Base-by-base conservation (phyloP, 2,888 invertebrate genomes). In the Catocala sponsa region DNA sequence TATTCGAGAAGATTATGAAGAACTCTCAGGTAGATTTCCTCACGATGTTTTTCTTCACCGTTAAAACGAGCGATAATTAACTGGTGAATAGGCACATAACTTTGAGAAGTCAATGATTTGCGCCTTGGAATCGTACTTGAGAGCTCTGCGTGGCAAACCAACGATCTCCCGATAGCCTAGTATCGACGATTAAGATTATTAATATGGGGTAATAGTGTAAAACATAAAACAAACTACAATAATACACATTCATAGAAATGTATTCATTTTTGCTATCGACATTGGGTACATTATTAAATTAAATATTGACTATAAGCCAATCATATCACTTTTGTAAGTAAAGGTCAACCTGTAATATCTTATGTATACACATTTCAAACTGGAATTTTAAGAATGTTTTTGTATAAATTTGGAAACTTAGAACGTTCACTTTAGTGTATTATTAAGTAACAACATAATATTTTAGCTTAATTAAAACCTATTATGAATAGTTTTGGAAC, bases 181-280 rank as follows among this genome's bases (percentile, higher is more conserved):
- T n/a, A 25, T 25, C 25, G 25, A 25, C 2, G 25, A 25, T 25
- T 25, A 15, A 15, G 15, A 15, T 15, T 15, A 15, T 15, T 15
- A 25, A 25, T 25, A 4, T 25, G 1, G 25, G 25, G 2, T 25
- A 48, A 49, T 25, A 11, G 12, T 32, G 25, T 48, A 7, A 10
- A 13, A 10, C 1, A 38, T 38, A 41, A 55, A 47, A 55, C 15
- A 75, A 75, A 75, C 69, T 48, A 50, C 56, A 55, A 32, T 47
- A 43, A 25, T 68, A 67, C 80, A 84, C 82, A 87, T 88, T 87
- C 78, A 86, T 90, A 90, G 81, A 91, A 91, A 91, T 89, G 85
- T 87, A 85, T 88, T 88, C 89, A 74, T 82, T 74, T 86, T 79
- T 78, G 80, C 85, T 72, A 87, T 87, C 78, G 80, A 80, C 78